Evolutionary conservation across 37 sponge, comb jelly and placozoan genomes (phyloP).

Genomic region (Halisarca cf. caerulea): DNA sequence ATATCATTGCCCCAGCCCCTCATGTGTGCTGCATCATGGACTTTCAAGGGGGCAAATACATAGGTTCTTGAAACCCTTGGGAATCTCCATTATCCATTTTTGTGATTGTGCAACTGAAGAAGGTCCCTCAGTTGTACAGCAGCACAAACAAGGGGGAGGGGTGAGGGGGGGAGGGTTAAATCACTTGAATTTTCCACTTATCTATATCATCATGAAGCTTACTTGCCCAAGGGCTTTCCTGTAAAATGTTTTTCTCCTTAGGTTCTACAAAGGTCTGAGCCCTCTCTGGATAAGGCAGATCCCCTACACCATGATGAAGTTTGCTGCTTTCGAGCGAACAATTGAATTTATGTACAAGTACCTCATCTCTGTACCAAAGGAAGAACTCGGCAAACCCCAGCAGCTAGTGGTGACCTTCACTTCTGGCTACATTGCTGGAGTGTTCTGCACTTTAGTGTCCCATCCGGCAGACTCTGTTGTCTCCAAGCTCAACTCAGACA

Average conservation of each 20-base stretch:
- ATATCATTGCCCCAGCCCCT: no score
- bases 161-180: no score
- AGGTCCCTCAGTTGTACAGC: no score
- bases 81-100: no score
- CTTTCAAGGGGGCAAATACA: no score
- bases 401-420: constrained; percentile 98
- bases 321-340: constrained; percentile 97
- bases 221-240: no score
- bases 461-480: constrained; percentile 98
- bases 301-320: constrained; percentile 99
- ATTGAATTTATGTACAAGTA: constrained; percentile 96
- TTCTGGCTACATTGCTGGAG: constrained; percentile 99
- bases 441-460: constrained; percentile 96
- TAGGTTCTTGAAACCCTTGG: no score
- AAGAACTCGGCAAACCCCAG: constrained; percentile 71
- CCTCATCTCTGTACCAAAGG: constrained; percentile 89
- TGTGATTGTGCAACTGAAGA: no score
- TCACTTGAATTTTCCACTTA: no score
- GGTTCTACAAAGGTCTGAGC: constrained; percentile 97
- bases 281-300: constrained; percentile 99
- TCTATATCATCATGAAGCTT: no score
- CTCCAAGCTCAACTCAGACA: constrained; percentile 94
- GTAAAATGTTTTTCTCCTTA: constrained; percentile 7
- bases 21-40: no score
- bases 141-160: no score